These are phyloP conservation scores for Siphlonurus alternatus DNA, from an alignment of 2,888 invertebrate species.

Conservation along the genomic window DNA sequence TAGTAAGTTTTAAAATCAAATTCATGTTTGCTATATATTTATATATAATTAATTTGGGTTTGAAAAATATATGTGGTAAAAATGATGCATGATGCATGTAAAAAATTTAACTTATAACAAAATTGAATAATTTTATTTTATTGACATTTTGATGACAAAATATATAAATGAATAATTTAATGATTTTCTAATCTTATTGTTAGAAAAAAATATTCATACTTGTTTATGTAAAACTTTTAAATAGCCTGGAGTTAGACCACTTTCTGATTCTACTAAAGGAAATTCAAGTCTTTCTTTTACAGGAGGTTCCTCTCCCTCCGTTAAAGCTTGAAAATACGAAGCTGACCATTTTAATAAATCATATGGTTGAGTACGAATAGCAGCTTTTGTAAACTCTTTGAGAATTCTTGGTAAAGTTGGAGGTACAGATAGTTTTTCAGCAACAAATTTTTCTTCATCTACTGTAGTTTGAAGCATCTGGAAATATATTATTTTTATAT, in stretches of 20 bases:
- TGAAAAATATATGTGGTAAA: not conserved
- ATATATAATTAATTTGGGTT: not conserved
- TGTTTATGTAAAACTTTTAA: slow-evolving; percentile 54
- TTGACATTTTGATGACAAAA: not conserved
- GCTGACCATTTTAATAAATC: slow-evolving; percentile 75
- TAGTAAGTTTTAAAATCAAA: too few species aligned
- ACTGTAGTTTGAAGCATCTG: not conserved
- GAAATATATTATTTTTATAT: too few species aligned
- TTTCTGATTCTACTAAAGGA: slow-evolving; percentile 47
- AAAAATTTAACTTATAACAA: not conserved
- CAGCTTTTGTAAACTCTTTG: slow-evolving; percentile 79
- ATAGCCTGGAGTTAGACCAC: slow-evolving; percentile 64
- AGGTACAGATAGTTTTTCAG: slow-evolving; percentile 69
- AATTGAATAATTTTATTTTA: not conserved
- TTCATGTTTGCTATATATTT: not conserved
- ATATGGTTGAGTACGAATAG: slow-evolving; percentile 75
- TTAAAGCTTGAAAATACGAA: slow-evolving; percentile 62
- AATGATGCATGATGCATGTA: not conserved
- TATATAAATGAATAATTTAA: too few species aligned
- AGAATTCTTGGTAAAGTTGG: slow-evolving; percentile 66
- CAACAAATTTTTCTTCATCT: slow-evolving; percentile 57
- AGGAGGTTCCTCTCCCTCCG: slow-evolving; percentile 61
- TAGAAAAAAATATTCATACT: not conserved
- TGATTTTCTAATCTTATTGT: too few species aligned
- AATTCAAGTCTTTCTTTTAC: slow-evolving; percentile 62